Base-by-base conservation (phyloP, 2,113 vertebrate species). In the Salminus brasiliensis region DNA sequence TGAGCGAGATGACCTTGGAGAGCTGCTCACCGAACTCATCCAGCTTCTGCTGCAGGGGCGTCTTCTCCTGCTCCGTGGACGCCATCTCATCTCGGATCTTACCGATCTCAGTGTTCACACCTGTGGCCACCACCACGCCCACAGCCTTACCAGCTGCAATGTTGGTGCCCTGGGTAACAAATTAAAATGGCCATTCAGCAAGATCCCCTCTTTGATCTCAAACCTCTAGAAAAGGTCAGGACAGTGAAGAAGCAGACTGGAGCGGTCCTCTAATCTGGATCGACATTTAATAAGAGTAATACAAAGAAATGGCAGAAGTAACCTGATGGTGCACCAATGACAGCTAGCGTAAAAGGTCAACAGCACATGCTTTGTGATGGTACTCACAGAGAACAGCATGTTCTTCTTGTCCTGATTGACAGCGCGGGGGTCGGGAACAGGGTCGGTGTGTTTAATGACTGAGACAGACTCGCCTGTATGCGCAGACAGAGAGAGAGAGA, bases 321-420 rank as follows among this genome's bases (percentile, higher is more conserved):
- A 18, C 52, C 21, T 55, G 23, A 55, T 55, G 25, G 52, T 15
- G 49, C 34, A 32, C 25, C 34, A 18, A 25, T 70, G 23, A 53
- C 53, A 66, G 25, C 57, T 13, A 57, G 57, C 9, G 16, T 29
- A 3, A 79, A 79, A 79, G 69, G 59, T 72, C 69, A 72, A 32
- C 30, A 41, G 32, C n/a, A 18, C 23, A 21, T 5, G n/a, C 39
- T 21, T 23, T 21, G 55, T 29, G 57, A 63, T 21, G 47, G 30
- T 53, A 93, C 96, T 96, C 88, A 99, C 98, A 86, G 97, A 99
- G 88, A 99, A 99, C 30, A 99, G 94, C 98, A 99, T 99, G 88
- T 99, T 99, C 93, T 99, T 99, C 87, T 99, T 99, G 90, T 99
- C 98, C 81, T 99, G 98, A 87, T 99, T 99, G 70, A 99, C 98